phyloP scores from a whole-genome alignment of 2,113 vertebrate species.

The Mesembrinibis cayennensis region DNA sequence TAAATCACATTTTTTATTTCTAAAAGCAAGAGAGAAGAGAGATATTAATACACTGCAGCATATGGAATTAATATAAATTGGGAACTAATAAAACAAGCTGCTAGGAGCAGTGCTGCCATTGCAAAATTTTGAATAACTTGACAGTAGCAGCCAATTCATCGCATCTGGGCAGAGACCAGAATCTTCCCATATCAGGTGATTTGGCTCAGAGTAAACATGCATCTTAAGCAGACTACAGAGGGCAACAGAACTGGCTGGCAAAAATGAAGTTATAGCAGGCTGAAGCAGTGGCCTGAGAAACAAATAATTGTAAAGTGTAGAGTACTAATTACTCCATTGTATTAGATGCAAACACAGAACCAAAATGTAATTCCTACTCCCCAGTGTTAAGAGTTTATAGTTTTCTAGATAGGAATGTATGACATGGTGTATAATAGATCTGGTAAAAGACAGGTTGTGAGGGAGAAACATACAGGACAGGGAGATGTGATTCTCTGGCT shows the following conservation, averaged over 20 bases:
- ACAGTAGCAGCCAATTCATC: slow-evolving; percentile 1
- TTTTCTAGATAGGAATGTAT: not conserved
- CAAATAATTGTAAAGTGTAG: not conserved
- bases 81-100: slow-evolving; percentile 46
- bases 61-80: slow-evolving; percentile 59
- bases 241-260: not conserved
- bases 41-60: slow-evolving; percentile 44
- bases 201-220: not conserved
- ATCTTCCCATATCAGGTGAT: not conserved
- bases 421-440: not conserved
- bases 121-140: slow-evolving; percentile 35
- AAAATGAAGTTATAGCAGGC: not conserved
- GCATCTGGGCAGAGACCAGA: not conserved
- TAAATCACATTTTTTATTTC: slow-evolving; percentile 68
- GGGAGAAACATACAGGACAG: not conserved
- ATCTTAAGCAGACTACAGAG: not conserved
- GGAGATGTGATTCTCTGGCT: not conserved
- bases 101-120: slow-evolving; percentile 18
- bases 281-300: not conserved
- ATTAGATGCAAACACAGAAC: not conserved
- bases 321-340: not conserved
- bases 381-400: not conserved
- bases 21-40: slow-evolving; percentile 23
- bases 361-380: not conserved
- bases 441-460: not conserved